phyloP scores from a whole-genome alignment of 2,888 invertebrate genomes.

The Caenorhabditis wallacei region DNA sequence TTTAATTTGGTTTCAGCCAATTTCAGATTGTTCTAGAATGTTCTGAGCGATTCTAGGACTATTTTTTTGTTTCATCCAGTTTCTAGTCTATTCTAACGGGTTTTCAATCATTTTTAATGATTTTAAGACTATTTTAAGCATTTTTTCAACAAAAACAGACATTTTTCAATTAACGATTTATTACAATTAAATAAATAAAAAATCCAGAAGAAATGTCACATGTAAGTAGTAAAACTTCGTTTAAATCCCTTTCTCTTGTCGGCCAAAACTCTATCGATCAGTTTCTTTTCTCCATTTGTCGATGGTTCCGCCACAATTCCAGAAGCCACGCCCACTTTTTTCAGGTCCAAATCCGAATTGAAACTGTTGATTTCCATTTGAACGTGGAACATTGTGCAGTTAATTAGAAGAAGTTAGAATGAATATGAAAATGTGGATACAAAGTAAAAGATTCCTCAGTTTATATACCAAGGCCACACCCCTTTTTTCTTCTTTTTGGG shows the following conservation, averaged over 20 bases:
- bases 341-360: slow-evolving; percentile 30
- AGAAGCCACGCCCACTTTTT: background rate
- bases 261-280: slow-evolving; percentile 19
- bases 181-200: background rate
- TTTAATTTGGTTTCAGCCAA: too few species aligned
- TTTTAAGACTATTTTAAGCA: background rate
- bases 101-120: too few species aligned
- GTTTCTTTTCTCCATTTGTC: slow-evolving; percentile 12
- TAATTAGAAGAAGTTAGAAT: background rate
- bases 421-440: too few species aligned
- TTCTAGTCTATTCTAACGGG: too few species aligned
- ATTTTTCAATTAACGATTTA: background rate
- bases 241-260: slow-evolving; percentile 24
- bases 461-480: too few species aligned
- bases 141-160: background rate
- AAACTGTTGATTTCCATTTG: slow-evolving; percentile 34
- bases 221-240: slow-evolving; percentile 4
- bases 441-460: background rate
- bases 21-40: too few species aligned
- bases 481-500: too few species aligned
- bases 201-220: background rate
- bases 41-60: too few species aligned
- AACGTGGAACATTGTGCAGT: slow-evolving; percentile 39
- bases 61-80: too few species aligned
- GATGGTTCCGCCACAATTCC: background rate